Percentiles rank a stretch among this genome's conserved stretches.
Conservation (phyloP, 2,113 vertebrate genomes). For the Anolis sagrei region DNA sequence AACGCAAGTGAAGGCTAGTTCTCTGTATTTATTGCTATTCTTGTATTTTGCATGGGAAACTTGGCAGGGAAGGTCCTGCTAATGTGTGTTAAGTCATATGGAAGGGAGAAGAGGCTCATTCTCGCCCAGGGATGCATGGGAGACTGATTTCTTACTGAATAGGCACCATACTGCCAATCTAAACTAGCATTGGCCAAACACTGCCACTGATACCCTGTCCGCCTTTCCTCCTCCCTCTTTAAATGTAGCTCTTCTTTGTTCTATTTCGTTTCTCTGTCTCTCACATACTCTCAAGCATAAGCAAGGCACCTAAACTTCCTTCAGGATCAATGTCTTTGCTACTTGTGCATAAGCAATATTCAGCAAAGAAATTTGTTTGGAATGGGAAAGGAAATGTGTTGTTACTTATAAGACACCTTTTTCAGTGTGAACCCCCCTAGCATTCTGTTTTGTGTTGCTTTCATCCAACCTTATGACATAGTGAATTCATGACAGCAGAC, state of each 20-base stretch:
- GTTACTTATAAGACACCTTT: not conserved
- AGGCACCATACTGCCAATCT: not conserved
- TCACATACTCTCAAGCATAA: not conserved
- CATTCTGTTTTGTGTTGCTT: not conserved
- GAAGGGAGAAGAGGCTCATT: not conserved
- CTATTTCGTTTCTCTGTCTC: not conserved
- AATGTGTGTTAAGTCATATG: not conserved
- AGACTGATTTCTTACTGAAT: not conserved
- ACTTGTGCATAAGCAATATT: not conserved
- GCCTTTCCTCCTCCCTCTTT: not conserved
- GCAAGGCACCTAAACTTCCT: not conserved
- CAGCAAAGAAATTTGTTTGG: not conserved
- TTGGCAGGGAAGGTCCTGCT: not conserved
- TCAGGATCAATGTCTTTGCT: not conserved
- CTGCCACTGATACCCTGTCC: not conserved
- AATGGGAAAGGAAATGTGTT: not conserved
- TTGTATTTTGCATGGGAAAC: slow-evolving; percentile 5
- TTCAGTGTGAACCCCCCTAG: not conserved
- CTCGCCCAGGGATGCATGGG: not conserved
- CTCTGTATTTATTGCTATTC: slow-evolving; percentile 16
- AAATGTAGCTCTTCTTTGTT: not conserved
- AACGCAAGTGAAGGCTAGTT: slow-evolving; percentile 31
- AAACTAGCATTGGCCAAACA: not conserved
- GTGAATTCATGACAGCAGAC: not conserved
- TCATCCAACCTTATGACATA: not conserved